Conservation (phyloP, 2,797 vertebrate genomes). For the Megaceryle alcyon region DNA sequence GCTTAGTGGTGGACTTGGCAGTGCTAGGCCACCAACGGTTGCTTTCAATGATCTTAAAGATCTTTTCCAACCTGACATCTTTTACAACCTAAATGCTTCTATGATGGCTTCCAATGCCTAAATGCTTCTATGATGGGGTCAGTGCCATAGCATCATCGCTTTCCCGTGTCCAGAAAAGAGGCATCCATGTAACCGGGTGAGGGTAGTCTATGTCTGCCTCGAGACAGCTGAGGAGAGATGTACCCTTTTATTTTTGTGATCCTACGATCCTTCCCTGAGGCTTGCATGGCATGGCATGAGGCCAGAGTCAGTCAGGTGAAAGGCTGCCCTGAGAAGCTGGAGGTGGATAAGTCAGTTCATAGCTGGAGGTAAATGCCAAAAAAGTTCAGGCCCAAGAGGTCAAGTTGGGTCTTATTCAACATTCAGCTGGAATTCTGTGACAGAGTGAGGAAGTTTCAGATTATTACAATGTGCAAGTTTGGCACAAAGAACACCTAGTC, state of each 20-base stretch:
- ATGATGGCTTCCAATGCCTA: too few species aligned
- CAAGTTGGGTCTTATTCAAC: background rate
- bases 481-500: background rate
- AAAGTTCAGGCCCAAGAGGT: background rate
- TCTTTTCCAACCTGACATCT: background rate
- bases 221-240: background rate
- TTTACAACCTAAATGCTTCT: background rate
- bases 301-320: background rate
- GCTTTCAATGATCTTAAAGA: background rate
- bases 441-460: background rate
- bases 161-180: background rate
- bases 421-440: background rate
- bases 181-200: rapidly evolving
- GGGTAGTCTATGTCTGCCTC: background rate
- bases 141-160: background rate
- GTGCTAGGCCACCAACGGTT: background rate
- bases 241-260: background rate
- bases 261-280: background rate
- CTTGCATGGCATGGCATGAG: rapidly evolving
- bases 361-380: background rate
- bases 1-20: background rate
- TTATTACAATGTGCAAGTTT: background rate
- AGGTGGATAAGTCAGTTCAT: background rate
- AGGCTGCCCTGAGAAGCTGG: background rate
- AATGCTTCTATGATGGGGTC: background rate